Evolutionary conservation across 2,113 vertebrate species (phyloP), one percentile per base, ranked within the genome.

Genomic region (Scatophagus argus): DNA sequence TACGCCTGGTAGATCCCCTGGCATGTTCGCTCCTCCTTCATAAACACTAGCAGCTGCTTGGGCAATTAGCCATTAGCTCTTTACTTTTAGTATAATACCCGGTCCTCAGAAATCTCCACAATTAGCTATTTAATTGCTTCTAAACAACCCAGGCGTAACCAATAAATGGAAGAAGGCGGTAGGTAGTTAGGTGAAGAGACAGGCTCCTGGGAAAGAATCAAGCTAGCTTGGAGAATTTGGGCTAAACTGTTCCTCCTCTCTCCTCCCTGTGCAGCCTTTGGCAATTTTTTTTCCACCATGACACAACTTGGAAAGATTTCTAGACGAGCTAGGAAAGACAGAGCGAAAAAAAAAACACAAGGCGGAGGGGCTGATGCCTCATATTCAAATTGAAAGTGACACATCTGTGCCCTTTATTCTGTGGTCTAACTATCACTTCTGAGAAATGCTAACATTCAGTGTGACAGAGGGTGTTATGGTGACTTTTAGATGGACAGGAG

Each of bases 41-140:
- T 94, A 94, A 93, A 95, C 91, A 92, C 89, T 76, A 89, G 92
- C 94, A 95, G 92, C 93, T 94, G 94, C 92, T 93, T 68, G 76
- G 85, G 87, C 93, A 93, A 94, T 94, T 94, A 95, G 91, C 92
- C 89, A 92, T 91, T 89, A 91, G 84, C 88, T 93, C 85, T 91
- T 82, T 87, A 90, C 91, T 93, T 94, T 90, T 93, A 92, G 92
- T 92, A 87, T 87, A 92, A 92, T 91, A 90, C 84, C 88, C 88
- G 71, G 78, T 92, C 87, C 90, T 93, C 92, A 84, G 88, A 92
- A 90, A 92, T 89, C 87, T 87, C 87, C 78, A 93, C 93, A 94
- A 95, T 95, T 94, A 94, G 89, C 88, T 91, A 68, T 89, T 92
- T 95, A 95, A 95, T 95, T 94, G 93, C 89, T 81, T 92, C 91